These are phyloP conservation scores for Nebria salina DNA, from an alignment of 2,888 invertebrate species.

Conservation along the genomic window DNA sequence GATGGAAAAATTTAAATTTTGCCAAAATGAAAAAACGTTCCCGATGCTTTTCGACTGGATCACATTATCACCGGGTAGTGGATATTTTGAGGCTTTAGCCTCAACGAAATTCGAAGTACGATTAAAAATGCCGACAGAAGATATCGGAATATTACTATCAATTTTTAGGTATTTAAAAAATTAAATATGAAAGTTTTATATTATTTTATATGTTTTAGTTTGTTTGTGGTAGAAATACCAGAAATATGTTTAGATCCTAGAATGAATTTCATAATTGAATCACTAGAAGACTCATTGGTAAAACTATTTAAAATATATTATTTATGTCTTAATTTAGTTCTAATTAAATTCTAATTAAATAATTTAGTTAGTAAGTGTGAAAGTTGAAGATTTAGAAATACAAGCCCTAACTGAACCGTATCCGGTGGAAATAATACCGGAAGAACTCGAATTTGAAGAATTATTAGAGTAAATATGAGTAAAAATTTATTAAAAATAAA, in stretches of 20 bases:
- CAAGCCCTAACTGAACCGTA: slow-evolving; percentile 44
- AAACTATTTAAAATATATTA: slow-evolving; percentile 14
- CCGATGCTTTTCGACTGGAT: slow-evolving; percentile 53
- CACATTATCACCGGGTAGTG: slow-evolving; percentile 52
- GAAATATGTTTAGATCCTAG: slow-evolving; percentile 53
- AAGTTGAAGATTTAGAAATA: slow-evolving; percentile 50
- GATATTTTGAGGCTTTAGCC: slow-evolving; percentile 55
- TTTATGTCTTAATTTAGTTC: slow-evolving; percentile 15
- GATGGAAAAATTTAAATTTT: slow-evolving; percentile 48
- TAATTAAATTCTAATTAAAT: too few relatives aligned
- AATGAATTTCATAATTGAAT: slow-evolving; percentile 47
- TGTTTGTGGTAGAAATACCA: slow-evolving; percentile 60
- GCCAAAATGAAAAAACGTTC: slow-evolving; percentile 36
- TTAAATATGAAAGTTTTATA: too few relatives aligned
- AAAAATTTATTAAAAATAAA: too few relatives aligned
- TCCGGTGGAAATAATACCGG: slow-evolving; percentile 42
- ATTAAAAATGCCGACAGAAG: slow-evolving; percentile 50
- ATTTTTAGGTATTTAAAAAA: slow-evolving; percentile 55
- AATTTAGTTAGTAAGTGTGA: slow-evolving; percentile 49
- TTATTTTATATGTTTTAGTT: slow-evolving; percentile 51
- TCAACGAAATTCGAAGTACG: slow-evolving; percentile 55
- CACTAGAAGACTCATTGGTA: slow-evolving; percentile 9
- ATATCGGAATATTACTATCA: slow-evolving; percentile 54
- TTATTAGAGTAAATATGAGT: slow-evolving; percentile 3
- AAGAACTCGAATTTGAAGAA: slow-evolving; percentile 34